These are phyloP conservation scores for Heliconius nattereri DNA, from an alignment of 1,140 invertebrate genomes.

Conservation along the genomic window DNA sequence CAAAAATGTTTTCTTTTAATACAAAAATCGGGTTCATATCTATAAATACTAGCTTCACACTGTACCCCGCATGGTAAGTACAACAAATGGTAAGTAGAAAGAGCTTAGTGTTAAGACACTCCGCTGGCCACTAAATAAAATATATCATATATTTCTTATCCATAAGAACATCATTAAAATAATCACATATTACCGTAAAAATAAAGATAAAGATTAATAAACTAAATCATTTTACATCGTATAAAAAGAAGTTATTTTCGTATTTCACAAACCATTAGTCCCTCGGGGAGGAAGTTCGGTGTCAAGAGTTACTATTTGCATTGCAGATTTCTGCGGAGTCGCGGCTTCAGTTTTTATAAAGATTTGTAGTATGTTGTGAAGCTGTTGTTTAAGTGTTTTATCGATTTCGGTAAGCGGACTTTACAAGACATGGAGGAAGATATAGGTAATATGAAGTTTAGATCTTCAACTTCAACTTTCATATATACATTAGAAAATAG, in stretches of 20 bases:
- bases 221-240: not conserved
- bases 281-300: not conserved
- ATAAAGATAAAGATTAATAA: not conserved
- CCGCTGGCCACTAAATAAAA: no score
- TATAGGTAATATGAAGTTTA: not conserved
- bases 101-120: no score
- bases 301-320: slow-evolving; percentile 9
- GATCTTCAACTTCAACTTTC: not conserved
- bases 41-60: no score
- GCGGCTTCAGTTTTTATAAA: not conserved
- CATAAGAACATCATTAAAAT: not conserved
- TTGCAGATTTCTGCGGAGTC: not conserved
- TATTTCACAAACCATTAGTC: slow-evolving; percentile 5
- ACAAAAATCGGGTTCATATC: no score
- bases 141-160: no score
- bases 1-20: no score
- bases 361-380: not conserved
- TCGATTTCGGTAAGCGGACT: not conserved
- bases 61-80: no score
- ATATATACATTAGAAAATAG: not conserved
- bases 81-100: no score
- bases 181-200: not conserved
- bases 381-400: not conserved
- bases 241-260: not conserved
- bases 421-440: not conserved